Conservation (phyloP, 1,140 invertebrate species). For the Elysia chlorotica region DNA sequence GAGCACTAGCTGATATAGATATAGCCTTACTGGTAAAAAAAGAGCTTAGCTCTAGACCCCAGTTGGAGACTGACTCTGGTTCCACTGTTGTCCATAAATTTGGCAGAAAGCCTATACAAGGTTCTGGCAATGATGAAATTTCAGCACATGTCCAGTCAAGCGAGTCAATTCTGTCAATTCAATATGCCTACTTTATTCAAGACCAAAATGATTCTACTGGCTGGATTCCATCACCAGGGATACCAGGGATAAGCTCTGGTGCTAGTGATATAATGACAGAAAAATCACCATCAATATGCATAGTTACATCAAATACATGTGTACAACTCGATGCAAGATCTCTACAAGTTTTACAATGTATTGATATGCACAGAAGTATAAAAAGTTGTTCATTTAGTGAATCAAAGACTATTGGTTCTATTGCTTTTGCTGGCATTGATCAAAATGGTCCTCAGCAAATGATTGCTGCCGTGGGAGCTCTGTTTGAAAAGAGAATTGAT, state of each 20-base stretch:
- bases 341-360: constrained; percentile 36
- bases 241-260: neutral
- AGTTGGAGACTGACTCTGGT: no score
- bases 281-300: constrained; percentile 38
- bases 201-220: neutral
- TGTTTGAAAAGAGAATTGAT: constrained; percentile 49
- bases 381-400: constrained; percentile 19
- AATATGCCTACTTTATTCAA: constrained; percentile 19
- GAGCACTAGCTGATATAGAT: constrained; percentile 52
- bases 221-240: neutral
- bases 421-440: constrained; percentile 33
- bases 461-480: constrained; percentile 48
- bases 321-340: constrained; percentile 52
- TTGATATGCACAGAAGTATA: constrained; percentile 28
- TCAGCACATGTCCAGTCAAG: neutral
- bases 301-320: constrained; percentile 46
- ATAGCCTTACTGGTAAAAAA: neutral
- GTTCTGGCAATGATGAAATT: constrained; percentile 7
- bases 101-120: neutral
- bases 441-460: constrained; percentile 30
- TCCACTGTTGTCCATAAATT: neutral
- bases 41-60: neutral
- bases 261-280: constrained; percentile 31
- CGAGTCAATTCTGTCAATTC: constrained; percentile 33
- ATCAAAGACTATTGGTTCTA: constrained; percentile 27